A percentile compares a stretch with the other conserved stretches of the same genome.
These are phyloP conservation scores for Podiceps cristatus DNA, from an alignment of 2,113 vertebrate species.

Conservation along the genomic window DNA sequence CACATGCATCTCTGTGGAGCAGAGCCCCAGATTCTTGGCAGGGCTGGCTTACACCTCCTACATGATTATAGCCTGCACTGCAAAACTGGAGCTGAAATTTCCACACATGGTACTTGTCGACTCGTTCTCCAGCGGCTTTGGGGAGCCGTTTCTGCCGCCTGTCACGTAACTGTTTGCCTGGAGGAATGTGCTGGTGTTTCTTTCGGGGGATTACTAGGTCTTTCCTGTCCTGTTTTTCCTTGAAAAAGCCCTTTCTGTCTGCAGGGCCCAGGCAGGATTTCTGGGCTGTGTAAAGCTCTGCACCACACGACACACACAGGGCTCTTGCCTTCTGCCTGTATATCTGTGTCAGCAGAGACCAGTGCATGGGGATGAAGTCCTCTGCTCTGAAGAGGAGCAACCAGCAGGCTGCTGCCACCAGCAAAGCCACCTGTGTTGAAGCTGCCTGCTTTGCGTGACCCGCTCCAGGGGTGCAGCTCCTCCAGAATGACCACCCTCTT, in stretches of 20 bases:
- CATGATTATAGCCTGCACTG: neutral
- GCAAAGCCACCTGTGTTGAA: neutral
- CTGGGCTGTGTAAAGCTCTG: slow-evolving; percentile 27
- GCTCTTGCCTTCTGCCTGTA: neutral
- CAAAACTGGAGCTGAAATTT: slow-evolving; percentile 25
- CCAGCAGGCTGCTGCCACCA: neutral
- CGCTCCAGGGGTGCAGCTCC: neutral
- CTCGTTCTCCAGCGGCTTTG: slow-evolving; percentile 34
- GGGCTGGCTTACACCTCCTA: neutral
- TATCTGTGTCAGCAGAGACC: neutral
- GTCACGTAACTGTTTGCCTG: slow-evolving; percentile 79
- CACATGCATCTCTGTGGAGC: neutral
- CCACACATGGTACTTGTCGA: slow-evolving; percentile 79
- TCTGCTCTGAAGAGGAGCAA: neutral
- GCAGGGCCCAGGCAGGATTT: neutral
- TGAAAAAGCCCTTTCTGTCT: slow-evolving; percentile 46
- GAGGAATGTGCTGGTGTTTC: slow-evolving; percentile 80
- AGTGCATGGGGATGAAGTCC: rapidly evolving
- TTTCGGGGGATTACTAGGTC: slow-evolving; percentile 54
- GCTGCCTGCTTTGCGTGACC: neutral
- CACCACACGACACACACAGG: neutral
- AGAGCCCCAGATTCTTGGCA: neutral
- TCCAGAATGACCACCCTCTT: neutral
- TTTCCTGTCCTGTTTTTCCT: slow-evolving; percentile 69
- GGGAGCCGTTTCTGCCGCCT: slow-evolving; percentile 75